These are phyloP conservation scores for Desmophyllum pertusum DNA, from an alignment of 92 coral and sea anemone genomes.

Conservation along the genomic window DNA sequence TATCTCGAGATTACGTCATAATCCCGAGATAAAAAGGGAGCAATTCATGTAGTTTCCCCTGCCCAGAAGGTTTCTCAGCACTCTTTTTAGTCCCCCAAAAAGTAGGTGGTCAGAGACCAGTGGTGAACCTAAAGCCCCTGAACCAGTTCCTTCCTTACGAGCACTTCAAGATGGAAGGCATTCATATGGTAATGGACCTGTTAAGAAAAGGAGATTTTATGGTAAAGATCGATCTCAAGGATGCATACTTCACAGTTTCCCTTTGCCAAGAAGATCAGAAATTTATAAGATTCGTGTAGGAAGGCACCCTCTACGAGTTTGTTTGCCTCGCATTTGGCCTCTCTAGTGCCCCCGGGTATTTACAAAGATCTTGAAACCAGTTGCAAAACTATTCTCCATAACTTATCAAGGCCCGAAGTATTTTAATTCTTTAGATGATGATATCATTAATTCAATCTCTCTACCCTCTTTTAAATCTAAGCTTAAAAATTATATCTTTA, in stretches of 20 bases:
- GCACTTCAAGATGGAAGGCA: neutral
- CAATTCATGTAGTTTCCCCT: slow-evolving; percentile 22
- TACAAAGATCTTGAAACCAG: slow-evolving; percentile 42
- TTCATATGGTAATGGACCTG: slow-evolving; percentile 60
- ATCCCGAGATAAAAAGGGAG: too few species aligned
- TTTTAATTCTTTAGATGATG: too few species aligned
- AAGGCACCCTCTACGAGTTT: slow-evolving; percentile 32
- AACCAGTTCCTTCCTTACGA: slow-evolving; percentile 54
- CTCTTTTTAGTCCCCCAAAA: slow-evolving; percentile 2
- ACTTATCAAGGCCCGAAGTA: too few species aligned
- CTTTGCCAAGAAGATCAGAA: slow-evolving; percentile 11
- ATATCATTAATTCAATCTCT: too few species aligned
- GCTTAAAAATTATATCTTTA: too few species aligned
- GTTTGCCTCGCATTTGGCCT: slow-evolving; percentile 45
- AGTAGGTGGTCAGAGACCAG: slow-evolving; percentile 61
- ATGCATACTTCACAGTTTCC: slow-evolving; percentile 15
- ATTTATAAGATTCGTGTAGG: slow-evolving; percentile 6
- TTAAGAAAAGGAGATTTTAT: slow-evolving; percentile 33
- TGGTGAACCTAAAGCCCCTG: slow-evolving; percentile 50
- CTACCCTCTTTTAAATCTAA: too few species aligned
- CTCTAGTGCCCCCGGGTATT: slow-evolving; percentile 34
- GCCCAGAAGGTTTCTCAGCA: slow-evolving; percentile 8
- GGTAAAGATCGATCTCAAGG: too few species aligned
- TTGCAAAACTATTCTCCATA: slow-evolving; percentile 11
- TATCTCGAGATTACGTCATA: too few species aligned